A percentile compares a stretch with the other conserved stretches of the same genome.
phyloP scores from a whole-genome alignment of 92 coral and sea anemone genomes.

The Nematostella vectensis region DNA sequence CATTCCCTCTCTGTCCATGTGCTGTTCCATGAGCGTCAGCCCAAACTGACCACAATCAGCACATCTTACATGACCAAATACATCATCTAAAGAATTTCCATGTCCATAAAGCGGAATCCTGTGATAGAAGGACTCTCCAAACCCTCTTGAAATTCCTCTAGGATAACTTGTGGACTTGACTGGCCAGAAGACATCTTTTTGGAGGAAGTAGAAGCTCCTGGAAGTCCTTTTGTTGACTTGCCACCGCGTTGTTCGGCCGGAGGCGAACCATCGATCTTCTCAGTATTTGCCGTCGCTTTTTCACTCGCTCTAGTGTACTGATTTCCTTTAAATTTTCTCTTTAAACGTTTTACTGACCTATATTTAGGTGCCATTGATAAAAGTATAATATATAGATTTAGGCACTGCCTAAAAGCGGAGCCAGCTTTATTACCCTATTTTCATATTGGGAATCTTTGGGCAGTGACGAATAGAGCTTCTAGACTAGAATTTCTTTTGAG shows the following conservation, averaged over 20 bases:
- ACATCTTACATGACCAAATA: slow-evolving; percentile 13
- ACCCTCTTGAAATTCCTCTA: background rate
- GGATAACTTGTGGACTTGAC: background rate
- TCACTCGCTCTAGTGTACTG: slow-evolving; percentile 4
- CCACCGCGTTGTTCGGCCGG: background rate
- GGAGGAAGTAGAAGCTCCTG: background rate
- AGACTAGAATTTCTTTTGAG: too few species aligned
- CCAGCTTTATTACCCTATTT: too few species aligned
- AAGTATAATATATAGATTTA: too few species aligned
- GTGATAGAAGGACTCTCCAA: slow-evolving; percentile 2
- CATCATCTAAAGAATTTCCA: slow-evolving; percentile 7
- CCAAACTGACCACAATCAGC: slow-evolving; percentile 24
- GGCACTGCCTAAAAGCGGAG: too few species aligned
- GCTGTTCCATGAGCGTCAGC: slow-evolving; percentile 12
- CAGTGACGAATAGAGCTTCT: too few species aligned
- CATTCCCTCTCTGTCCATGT: slow-evolving; percentile 19
- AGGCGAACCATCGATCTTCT: background rate
- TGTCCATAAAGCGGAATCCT: slow-evolving; percentile 4
- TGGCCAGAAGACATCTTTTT: background rate
- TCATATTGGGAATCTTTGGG: too few species aligned
- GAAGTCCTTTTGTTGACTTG: background rate
- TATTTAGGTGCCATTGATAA: slow-evolving; percentile 1
- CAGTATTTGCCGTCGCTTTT: background rate
- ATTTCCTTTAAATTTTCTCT: slow-evolving; percentile 16
- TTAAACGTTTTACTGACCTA: slow-evolving; percentile 8